phyloP scores from a whole-genome alignment of 92 coral and sea anemone species.

The Parazoanthus atlanticus region DNA sequence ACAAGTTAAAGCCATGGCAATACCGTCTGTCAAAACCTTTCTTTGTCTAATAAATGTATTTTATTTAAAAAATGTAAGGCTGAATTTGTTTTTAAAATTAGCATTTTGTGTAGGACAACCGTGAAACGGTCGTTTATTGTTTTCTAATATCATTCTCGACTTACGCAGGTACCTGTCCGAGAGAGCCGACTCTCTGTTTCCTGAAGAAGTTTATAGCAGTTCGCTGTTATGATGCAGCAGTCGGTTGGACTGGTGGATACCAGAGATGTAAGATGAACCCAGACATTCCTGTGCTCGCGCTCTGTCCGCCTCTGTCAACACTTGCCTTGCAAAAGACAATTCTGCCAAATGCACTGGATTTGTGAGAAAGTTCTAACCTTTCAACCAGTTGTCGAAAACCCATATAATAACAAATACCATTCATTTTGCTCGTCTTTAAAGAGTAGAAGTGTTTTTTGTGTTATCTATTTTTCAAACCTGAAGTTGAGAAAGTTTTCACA shows the following conservation, averaged over 20 bases:
- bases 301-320: neutral
- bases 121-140: neutral
- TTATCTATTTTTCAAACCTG: no score
- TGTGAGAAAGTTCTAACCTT: no score
- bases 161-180: conserved; percentile 86
- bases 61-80: neutral
- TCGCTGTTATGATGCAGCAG: conserved; percentile 42
- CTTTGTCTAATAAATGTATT: neutral
- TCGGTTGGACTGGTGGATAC: neutral
- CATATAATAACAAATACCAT: no score
- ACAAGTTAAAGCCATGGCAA: neutral
- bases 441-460: no score
- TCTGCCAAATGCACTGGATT: no score
- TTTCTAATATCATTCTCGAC: neutral
- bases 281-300: neutral
- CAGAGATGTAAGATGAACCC: neutral
- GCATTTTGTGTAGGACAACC: neutral
- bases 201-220: conserved; percentile 78
- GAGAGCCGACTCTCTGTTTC: conserved; percentile 65
- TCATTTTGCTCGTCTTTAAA: no score
- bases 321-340: neutral
- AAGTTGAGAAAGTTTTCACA: no score
- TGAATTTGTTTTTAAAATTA: neutral
- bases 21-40: neutral
- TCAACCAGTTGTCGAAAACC: no score